These are phyloP conservation scores for Drosophila seguyi DNA, from an alignment of 1,140 invertebrate genomes.

Conservation along the genomic window DNA sequence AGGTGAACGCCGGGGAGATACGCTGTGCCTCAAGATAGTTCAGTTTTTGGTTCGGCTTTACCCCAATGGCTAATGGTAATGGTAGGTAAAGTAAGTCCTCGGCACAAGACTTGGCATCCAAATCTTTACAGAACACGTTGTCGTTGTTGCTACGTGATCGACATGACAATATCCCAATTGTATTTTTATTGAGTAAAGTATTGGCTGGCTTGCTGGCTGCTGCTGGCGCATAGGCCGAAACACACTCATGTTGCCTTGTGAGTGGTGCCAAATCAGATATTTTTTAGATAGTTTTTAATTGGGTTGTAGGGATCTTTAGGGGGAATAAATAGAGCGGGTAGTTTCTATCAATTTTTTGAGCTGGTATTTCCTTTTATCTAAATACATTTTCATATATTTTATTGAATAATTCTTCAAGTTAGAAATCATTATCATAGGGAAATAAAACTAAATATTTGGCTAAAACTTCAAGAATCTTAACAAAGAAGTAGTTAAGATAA, in stretches of 20 bases:
- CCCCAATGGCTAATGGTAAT: conserved; percentile 28
- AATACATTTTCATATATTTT: too few species aligned
- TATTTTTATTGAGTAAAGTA: conserved; percentile 76
- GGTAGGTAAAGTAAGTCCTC: conserved; percentile 17
- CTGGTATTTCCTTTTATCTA: too few species aligned
- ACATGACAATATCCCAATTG: conserved; percentile 77
- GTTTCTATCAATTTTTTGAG: too few species aligned
- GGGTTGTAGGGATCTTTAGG: neutral
- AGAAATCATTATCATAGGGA: too few species aligned
- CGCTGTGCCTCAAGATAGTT: conserved; percentile 7
- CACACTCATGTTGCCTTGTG: conserved; percentile 4
- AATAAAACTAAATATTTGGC: too few species aligned
- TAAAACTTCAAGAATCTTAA: too few species aligned
- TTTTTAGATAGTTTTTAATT: neutral
- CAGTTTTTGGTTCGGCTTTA: neutral
- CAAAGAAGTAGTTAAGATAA: too few species aligned
- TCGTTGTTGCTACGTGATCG: conserved; percentile 70
- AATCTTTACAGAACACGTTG: conserved; percentile 60
- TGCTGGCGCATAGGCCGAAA: conserved; percentile 45
- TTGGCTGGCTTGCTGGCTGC: conserved; percentile 55
- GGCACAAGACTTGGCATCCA: conserved; percentile 4
- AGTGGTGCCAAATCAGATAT: neutral
- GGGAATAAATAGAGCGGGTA: too few species aligned
- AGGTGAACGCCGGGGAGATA: conserved; percentile 35
- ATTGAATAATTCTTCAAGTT: too few species aligned